Base-by-base conservation (phyloP, 64 coral and sea anemone species). In the Montipora foliosa region DNA sequence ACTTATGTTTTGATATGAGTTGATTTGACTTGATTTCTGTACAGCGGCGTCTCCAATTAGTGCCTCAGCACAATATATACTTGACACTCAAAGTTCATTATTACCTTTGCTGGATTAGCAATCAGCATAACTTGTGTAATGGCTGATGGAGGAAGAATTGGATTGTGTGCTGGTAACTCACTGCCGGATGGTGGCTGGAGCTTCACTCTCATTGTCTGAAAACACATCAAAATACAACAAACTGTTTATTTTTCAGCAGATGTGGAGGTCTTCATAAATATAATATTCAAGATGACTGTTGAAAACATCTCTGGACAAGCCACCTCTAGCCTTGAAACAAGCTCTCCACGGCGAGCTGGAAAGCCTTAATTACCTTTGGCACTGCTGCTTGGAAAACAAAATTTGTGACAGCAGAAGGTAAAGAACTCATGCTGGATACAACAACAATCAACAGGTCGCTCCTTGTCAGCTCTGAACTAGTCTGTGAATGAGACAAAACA, bases 81-180 rank as follows among this genome's bases (percentile, higher is more conserved):
- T 37, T 37, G 37, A 37, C 1, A 37, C 37, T 37, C 37, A 37
- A 37, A 37, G 37, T 37, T 37, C 37, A 2, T 37, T 37, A 37
- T 48, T 66, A 99, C 98, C 98, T 94, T 96, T 4, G 92, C 89
- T 51, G 98, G 95, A 73, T 99, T 99, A 50, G 95, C 95, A 22
- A 99, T 92, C 49, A 99, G 49, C 98, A 99, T 96, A 44, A 99
- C 98, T 92, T 99, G 98, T 4, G 98, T 99, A 77, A 99, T 96
- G 20, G 98, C 98, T 2, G 98, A 93, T 12, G 95, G 87, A 16
- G 98, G 98, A 58, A 99, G 95, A 16, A 99, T 99, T 14, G 98
- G 98, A 87, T 99, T 99, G 52, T 99, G 70, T 52, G 83, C 79
- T 46, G 98, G 98, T 10, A 99, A 71, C 69, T 99, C 98, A 76